Evolutionary conservation across 2,888 invertebrate genomes (phyloP).

Genomic region (Laothoe populi): DNA sequence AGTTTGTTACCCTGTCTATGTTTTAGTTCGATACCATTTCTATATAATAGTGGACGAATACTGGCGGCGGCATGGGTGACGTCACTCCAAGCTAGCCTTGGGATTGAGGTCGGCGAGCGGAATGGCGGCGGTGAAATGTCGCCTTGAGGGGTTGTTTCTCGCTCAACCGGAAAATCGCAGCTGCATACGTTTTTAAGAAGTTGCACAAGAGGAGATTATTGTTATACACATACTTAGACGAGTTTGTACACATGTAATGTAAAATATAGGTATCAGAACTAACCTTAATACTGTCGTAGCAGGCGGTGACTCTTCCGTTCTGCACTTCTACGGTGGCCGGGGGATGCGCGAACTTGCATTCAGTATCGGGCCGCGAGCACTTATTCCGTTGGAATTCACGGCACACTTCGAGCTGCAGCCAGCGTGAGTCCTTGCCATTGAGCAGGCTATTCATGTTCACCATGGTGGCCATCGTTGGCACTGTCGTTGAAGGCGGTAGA

Average conservation of each 20-base stretch:
- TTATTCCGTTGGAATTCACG: slow-evolving; percentile 99
- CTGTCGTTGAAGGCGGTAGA: slow-evolving; percentile 61
- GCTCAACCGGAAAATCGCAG: slow-evolving; percentile 58
- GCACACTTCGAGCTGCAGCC: slow-evolving; percentile 99
- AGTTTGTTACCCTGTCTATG: slow-evolving; percentile 74
- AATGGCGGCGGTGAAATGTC: slow-evolving; percentile 74
- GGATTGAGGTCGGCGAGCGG: slow-evolving; percentile 77
- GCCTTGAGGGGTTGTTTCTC: slow-evolving; percentile 67
- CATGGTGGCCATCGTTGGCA: slow-evolving; percentile 91
- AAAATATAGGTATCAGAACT: slow-evolving; percentile 54
- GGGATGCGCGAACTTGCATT: slow-evolving; percentile 99
- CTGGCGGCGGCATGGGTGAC: slow-evolving; percentile 64
- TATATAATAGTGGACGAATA: slow-evolving; percentile 69
- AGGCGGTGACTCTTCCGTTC: slow-evolving; percentile 99
- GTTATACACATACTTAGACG: background rate
- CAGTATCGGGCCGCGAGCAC: slow-evolving; percentile 99
- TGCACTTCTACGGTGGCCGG: slow-evolving; percentile 99
- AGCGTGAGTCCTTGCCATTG: slow-evolving; percentile 99
- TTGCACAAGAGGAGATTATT: slow-evolving; percentile 28
- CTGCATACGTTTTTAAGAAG: slow-evolving; percentile 50
- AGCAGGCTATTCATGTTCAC: slow-evolving; percentile 98
- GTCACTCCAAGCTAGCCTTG: slow-evolving; percentile 78
- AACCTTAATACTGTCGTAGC: slow-evolving; percentile 99
- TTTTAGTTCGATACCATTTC: slow-evolving; percentile 70
- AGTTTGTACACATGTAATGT: background rate